Base-by-base conservation (phyloP, 2,888 invertebrate species). In the Coenonympha glycerion region DNA sequence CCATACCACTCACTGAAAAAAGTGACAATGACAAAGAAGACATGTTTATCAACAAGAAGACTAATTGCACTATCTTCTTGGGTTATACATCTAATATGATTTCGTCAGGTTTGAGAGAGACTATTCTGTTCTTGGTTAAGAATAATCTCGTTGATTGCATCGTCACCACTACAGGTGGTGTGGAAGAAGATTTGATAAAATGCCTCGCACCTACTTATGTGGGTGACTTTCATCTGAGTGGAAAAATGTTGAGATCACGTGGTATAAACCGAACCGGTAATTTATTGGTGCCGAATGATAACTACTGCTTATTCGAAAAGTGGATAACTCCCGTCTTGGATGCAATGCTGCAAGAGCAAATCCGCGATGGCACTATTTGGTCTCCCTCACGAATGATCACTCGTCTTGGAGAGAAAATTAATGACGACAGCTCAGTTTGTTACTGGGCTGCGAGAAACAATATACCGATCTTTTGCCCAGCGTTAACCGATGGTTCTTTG, bases 171-270 rank as follows among this genome's bases (percentile, higher is more conserved):
- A 99, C 99, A 0, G 99, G 99, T 1, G 99, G 99, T 0, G 89
- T 99, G 0, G 99, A 99, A 78, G 99, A 99, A 82, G 99, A 99
- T 85, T 91, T 99, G 37, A 99, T 99, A 34, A 99, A 99, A 88
- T 99, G 99, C 73, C 87, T 99, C 47, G 96, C 96, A 1, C 95
- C 97, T 0, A 99, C 98, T 0, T 98, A 91, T 65, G 74, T 99
- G 44, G 99, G 99, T 0, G 95, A 97, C 67, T 99, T 98, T 72
- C 87, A 92, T 68, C 86, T 98, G 47, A 90, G 91, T 61, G 98
- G 98, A 0, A 91, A 91, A 76, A 83, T 88, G 40, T 87, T 98
- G 13, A 88, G 98, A 46, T 92, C 94, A 9, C 91, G 92, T 46
- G 99, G 97, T 3, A 92, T 98, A 46, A 98, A 98, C 76, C 86